Evolutionary conservation across 2,797 vertebrate genomes (phyloP).

Genomic region (Sitta carolinensis): DNA sequence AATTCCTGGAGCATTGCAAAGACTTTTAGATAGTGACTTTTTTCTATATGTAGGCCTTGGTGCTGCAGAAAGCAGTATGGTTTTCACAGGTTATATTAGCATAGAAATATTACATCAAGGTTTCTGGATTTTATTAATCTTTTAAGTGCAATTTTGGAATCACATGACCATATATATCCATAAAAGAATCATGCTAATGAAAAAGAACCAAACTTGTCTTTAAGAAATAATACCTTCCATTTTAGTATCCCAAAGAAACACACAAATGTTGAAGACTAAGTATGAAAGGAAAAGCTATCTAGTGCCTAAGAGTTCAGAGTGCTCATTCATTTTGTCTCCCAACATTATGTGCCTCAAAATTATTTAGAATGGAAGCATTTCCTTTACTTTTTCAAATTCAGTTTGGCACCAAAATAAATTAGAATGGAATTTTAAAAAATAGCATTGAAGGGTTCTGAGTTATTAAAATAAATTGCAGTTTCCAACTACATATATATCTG

Average conservation of each 20-base stretch:
- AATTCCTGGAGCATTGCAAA: background rate
- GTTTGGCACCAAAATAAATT: background rate
- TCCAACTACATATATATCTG: background rate
- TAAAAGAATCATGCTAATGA: background rate
- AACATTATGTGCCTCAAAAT: background rate
- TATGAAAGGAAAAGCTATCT: background rate
- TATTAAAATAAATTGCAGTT: constrained; percentile 33
- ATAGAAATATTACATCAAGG: background rate
- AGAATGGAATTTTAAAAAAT: background rate
- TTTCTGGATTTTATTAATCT: background rate
- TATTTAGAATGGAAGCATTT: background rate
- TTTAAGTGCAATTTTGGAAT: background rate
- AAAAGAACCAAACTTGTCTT: background rate
- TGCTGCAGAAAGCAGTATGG: background rate
- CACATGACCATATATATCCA: background rate
- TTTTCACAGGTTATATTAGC: background rate
- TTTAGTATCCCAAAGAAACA: background rate
- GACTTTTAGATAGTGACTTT: background rate
- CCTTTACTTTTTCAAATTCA: background rate
- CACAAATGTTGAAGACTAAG: background rate
- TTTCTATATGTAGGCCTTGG: background rate
- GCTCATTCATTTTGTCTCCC: background rate
- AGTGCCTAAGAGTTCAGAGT: background rate
- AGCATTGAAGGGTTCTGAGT: background rate
- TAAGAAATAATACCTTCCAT: background rate